These are phyloP conservation scores for Sycobia sp. DNA, from an alignment of 1,140 invertebrate genomes.

Conservation along the genomic window DNA sequence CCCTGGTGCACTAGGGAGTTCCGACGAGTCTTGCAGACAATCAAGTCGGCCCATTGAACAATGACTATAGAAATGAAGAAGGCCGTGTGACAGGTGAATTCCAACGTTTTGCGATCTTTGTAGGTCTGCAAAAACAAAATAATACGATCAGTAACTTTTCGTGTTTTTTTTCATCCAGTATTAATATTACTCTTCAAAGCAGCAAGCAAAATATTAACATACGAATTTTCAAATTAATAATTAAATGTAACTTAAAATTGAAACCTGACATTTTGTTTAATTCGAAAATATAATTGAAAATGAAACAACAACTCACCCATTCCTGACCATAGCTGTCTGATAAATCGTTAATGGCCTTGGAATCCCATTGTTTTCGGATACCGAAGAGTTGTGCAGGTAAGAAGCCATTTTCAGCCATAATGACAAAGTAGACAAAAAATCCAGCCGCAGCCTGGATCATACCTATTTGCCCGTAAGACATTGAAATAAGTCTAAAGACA, in stretches of 20 bases:
- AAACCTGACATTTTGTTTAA: not conserved
- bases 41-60: conserved; percentile 98
- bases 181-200: too few relatives aligned
- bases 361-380: conserved; percentile 94
- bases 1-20: conserved; percentile 97
- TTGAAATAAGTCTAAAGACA: conserved; percentile 82
- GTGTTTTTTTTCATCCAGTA: too few relatives aligned
- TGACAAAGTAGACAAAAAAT: conserved; percentile 99
- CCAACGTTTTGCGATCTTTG: conserved; percentile 90
- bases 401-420: conserved; percentile 99
- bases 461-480: conserved; percentile 98
- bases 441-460: conserved; percentile 99
- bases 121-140: conserved; percentile 74
- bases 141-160: not conserved
- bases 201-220: too few relatives aligned
- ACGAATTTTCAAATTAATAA: too few relatives aligned
- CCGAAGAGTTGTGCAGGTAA: conserved; percentile 84
- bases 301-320: conserved; percentile 86
- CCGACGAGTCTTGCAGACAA: conserved; percentile 96
- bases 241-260: too few relatives aligned
- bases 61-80: conserved; percentile 98
- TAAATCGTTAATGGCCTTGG: conserved; percentile 93
- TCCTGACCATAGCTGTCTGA: conserved; percentile 97
- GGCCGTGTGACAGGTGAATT: conserved; percentile 97
- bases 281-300: not conserved